Evolutionary conservation across 1,140 invertebrate genomes (phyloP).

Genomic region (Drosophila guanche): DNA sequence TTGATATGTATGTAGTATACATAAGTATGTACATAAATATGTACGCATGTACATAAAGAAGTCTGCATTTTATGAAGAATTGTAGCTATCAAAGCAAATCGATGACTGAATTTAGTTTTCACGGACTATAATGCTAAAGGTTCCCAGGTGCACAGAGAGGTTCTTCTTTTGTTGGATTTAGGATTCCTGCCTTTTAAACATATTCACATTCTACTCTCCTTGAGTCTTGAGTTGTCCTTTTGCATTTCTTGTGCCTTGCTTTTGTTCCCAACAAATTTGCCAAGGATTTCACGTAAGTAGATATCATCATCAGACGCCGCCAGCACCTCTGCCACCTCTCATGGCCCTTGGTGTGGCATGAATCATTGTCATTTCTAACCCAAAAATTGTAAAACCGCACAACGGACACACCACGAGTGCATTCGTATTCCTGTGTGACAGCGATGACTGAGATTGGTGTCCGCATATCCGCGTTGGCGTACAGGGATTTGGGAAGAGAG

Average conservation of each 20-base stretch:
- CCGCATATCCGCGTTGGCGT: constrained; percentile 24
- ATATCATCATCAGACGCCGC: constrained; percentile 4
- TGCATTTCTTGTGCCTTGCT: too few relatives aligned
- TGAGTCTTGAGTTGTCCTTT: too few relatives aligned
- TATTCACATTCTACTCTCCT: too few relatives aligned
- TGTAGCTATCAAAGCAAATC: too few relatives aligned
- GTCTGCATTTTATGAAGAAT: neutral
- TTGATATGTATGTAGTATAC: constrained; percentile 6
- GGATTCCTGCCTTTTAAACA: too few relatives aligned
- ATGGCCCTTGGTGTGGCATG: constrained; percentile 34
- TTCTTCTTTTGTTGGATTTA: too few relatives aligned
- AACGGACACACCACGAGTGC: constrained; percentile 11
- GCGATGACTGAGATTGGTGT: constrained; percentile 14
- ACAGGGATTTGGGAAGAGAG: constrained; percentile 1
- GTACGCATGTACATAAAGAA: neutral
- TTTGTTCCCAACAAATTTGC: constrained; percentile 14
- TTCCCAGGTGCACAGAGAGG: too few relatives aligned
- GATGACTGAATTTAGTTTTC: too few relatives aligned
- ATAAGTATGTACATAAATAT: constrained; percentile 23
- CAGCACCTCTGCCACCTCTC: neutral
- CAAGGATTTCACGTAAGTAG: constrained; percentile 20
- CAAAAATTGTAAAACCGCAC: constrained; percentile 54
- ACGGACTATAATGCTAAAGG: too few relatives aligned
- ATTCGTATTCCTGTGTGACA: constrained; percentile 4
- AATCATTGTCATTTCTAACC: constrained; percentile 70